A percentile compares a stretch with the other conserved stretches of the same genome.
Conservation (phyloP, 2,113 vertebrate genomes). For the Marmota monax region DNA sequence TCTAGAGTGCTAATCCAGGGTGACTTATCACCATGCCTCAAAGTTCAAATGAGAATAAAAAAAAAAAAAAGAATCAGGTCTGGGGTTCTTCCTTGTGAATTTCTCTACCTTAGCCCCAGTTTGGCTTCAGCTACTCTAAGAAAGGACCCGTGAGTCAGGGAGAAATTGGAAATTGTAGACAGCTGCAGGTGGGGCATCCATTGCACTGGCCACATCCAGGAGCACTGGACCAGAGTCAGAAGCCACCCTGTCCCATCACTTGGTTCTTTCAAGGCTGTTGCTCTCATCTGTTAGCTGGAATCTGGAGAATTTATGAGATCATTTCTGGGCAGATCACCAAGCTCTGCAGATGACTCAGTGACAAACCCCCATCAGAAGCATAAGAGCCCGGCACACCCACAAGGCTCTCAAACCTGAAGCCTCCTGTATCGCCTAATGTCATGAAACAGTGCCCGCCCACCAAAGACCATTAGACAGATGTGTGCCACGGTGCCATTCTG, state of each 20-base stretch:
- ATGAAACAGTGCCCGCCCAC: not conserved
- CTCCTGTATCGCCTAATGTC: no score
- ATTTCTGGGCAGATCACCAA: constrained; percentile 39
- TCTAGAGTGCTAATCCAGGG: not conserved
- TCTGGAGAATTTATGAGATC: constrained; percentile 41
- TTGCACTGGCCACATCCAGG: accelerated
- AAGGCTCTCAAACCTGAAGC: not conserved
- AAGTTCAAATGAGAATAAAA: not conserved
- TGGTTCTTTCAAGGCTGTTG: accelerated
- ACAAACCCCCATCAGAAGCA: not conserved
- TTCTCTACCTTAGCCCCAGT: not conserved
- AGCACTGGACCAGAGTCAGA: accelerated
- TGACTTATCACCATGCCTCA: not conserved
- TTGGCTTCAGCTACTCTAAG: not conserved
- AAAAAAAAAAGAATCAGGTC: no score
- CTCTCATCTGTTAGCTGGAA: constrained; percentile 19
- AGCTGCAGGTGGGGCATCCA: accelerated
- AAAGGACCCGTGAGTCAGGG: not conserved
- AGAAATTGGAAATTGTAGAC: not conserved
- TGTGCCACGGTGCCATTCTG: not conserved
- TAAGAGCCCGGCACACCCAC: not conserved
- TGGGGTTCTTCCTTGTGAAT: not conserved
- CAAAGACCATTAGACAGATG: not conserved
- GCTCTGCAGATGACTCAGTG: not conserved
- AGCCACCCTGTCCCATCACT: not conserved